A percentile compares a stretch with the other conserved stretches of the same genome.
Conservation (phyloP, 2,888 invertebrate genomes). For the Seira sanloemensis region DNA sequence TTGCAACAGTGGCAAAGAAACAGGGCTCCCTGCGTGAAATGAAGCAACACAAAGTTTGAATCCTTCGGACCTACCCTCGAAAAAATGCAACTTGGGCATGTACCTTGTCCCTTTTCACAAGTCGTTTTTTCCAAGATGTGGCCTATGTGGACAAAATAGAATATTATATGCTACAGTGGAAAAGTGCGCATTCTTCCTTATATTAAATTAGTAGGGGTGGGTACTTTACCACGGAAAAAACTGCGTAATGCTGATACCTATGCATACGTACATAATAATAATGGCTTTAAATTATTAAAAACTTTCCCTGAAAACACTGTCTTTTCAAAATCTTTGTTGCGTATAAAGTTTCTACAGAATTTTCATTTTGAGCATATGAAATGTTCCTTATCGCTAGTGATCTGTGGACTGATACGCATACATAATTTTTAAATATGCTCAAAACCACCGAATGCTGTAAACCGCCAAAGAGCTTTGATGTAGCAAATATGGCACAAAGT, state of each 20-base stretch:
- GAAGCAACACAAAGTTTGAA: conserved; percentile 14
- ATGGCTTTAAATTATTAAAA: not conserved
- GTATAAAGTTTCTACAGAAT: too few relatives aligned
- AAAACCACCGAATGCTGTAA: too few relatives aligned
- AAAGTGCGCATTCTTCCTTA: not conserved
- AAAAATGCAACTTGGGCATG: conserved; percentile 24
- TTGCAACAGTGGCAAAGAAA: conserved; percentile 53
- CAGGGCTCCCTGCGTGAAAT: not conserved
- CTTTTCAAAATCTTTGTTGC: too few relatives aligned
- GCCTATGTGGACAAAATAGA: not conserved
- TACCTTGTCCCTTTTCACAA: conserved; percentile 52
- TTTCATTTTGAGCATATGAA: too few relatives aligned
- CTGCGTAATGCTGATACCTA: not conserved
- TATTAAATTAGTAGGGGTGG: not conserved
- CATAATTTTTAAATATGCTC: too few relatives aligned
- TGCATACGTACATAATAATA: too few relatives aligned
- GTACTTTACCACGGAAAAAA: not conserved
- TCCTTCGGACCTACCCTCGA: conserved; percentile 57
- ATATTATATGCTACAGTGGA: not conserved
- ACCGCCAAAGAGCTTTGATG: too few relatives aligned
- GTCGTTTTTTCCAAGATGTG: conserved; percentile 40
- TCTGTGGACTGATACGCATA: too few relatives aligned
- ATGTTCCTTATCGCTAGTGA: too few relatives aligned
- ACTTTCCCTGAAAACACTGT: too few relatives aligned
- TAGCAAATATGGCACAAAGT: too few relatives aligned